Evolutionary conservation across 2,113 vertebrate species (phyloP).

Genomic region (Crocuta crocuta): DNA sequence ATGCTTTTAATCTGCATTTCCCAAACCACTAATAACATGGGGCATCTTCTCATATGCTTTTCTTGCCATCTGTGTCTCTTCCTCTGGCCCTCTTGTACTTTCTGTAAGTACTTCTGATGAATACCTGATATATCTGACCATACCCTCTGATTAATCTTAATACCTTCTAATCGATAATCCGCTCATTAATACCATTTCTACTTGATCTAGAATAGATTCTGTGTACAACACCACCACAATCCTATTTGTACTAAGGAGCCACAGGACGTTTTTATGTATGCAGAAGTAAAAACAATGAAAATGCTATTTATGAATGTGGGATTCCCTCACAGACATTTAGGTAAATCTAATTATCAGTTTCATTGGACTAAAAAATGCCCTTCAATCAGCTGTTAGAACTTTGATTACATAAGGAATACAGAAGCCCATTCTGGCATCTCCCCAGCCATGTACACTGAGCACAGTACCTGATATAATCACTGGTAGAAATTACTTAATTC

Average conservation of each 20-base stretch:
- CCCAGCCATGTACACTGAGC: neutral
- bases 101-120: neutral
- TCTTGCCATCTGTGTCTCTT: neutral
- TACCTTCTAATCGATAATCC: neutral
- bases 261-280: neutral
- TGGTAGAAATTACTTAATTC: slow-evolving; percentile 4
- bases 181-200: slow-evolving; percentile 35
- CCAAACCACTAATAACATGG: neutral
- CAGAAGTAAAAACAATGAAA: slow-evolving; percentile 52
- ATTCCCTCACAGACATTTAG: slow-evolving; percentile 4
- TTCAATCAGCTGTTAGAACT: neutral
- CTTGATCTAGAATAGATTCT: neutral
- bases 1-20: neutral
- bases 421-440: neutral
- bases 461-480: neutral
- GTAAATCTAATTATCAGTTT: slow-evolving; percentile 28
- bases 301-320: neutral
- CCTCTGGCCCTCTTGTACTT: neutral
- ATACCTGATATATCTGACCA: neutral
- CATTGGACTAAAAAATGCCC: neutral
- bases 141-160: slow-evolving; percentile 33
- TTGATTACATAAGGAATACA: neutral
- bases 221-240: neutral
- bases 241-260: neutral
- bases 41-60: neutral